Evolutionary conservation across 30 jellyfish, hydroid and myxozoan species (phyloP), one percentile per base, ranked within the genome.

Genomic region (Hydractinia echinata): DNA sequence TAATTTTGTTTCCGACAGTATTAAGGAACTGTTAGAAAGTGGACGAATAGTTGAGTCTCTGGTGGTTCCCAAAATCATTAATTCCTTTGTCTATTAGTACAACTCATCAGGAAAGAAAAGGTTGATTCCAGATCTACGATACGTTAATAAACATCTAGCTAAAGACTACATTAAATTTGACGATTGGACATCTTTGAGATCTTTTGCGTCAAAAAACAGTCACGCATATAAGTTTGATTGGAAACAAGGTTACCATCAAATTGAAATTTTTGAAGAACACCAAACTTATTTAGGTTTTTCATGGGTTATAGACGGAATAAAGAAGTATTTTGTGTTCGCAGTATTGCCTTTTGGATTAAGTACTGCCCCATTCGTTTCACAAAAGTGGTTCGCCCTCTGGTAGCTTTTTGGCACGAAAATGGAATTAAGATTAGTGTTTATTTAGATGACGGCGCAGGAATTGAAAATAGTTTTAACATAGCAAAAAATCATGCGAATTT

Each of bases 291-390:
- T 77, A 18, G 58, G 86, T 20, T 77, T 77, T 56, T 77, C 81
- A 15, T 77, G 81, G 86, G 56, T 11, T n/a, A 51, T 70, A 15
- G 48, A 70, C 58, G 80, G 80, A 5, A 51, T 70, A 21, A 21
- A 60, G 60, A 77, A 77, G 51, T 77, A 77, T 56, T 77, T 51
- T 39, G 81, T 54, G 13, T 77, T 77, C 56, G 60, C 83, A 53
- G 81, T 55, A 53, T 60, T 77, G 15, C 86, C 86, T 10, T 77
- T 77, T 56, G 81, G 86, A 10, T 60, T 77, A 44, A 4, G 81
- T 44, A 16, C 86, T n/a, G 86, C 86, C 56, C 86, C 86, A 11
- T 54, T 77, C 39, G 51, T 77, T 77, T 53, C 86, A 77, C 58
- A 15, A 77, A 77, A 77, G 56, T 77, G 5, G 19, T 77, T 7